Percentiles rank a stretch among this genome's conserved stretches.
Conservation (phyloP, 2,797 vertebrate species). For the Rhinatrema bivittatum region DNA sequence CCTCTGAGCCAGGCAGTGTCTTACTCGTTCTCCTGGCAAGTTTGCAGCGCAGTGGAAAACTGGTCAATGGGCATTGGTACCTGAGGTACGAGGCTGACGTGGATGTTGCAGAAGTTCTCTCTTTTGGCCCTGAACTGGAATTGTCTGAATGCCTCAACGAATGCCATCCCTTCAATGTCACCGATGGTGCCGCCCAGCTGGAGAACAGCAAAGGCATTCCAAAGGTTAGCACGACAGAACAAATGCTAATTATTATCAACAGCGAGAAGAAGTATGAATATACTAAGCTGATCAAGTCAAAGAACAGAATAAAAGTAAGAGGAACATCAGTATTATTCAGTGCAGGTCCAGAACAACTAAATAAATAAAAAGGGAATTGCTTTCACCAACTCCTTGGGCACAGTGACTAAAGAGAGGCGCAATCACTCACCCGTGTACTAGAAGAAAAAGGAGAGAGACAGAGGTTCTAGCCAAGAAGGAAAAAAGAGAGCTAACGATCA, state of each 20-base stretch:
- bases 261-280: neutral
- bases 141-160: constrained; percentile 66
- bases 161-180: constrained; percentile 70
- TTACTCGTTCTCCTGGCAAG: too few relatives aligned
- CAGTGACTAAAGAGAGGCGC: too few relatives aligned
- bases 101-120: constrained; percentile 69
- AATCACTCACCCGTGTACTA: too few relatives aligned
- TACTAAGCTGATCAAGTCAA: neutral
- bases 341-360: neutral
- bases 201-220: constrained; percentile 12
- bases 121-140: constrained; percentile 67
- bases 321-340: too few relatives aligned
- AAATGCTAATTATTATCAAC: neutral
- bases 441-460: neutral
- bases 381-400: too few relatives aligned
- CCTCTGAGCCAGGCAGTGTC: too few relatives aligned
- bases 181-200: constrained; percentile 67
- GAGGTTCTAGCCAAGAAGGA: neutral
- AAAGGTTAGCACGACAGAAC: neutral
- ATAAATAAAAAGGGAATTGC: neutral
- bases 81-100: constrained; percentile 68
- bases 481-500: too few relatives aligned
- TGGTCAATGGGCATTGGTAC: too few relatives aligned
- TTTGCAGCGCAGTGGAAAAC: too few relatives aligned
- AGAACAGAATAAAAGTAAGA: neutral